These are phyloP conservation scores for Cuculus canorus DNA, from an alignment of 2,797 vertebrate species.

Conservation along the genomic window DNA sequence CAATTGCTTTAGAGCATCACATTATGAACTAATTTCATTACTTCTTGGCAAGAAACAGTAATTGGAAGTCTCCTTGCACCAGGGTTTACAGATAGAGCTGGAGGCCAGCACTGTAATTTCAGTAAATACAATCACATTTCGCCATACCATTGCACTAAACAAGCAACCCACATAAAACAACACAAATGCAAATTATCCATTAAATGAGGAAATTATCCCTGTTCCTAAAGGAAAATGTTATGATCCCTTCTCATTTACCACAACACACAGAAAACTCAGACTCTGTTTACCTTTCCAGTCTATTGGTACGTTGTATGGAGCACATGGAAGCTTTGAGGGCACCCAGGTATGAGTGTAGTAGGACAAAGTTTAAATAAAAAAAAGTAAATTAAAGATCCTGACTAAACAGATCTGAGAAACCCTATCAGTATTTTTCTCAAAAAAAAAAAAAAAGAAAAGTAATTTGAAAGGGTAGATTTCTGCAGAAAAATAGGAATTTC, in stretches of 20 bases:
- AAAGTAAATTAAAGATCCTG: background rate
- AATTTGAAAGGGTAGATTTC: background rate
- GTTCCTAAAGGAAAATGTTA: background rate
- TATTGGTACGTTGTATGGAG: background rate
- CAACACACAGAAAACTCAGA: background rate
- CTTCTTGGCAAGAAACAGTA: background rate
- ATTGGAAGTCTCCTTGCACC: background rate
- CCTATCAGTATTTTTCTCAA: background rate
- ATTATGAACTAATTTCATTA: constrained; percentile 23
- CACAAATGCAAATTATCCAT: background rate
- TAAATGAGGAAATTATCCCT: background rate
- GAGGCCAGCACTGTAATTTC: background rate
- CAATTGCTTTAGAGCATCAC: background rate
- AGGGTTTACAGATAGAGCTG: background rate
- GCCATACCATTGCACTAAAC: background rate
- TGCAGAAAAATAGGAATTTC: background rate
- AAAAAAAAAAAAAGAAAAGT: background rate
- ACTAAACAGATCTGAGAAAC: background rate
- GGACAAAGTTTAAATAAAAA: background rate
- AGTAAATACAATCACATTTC: background rate
- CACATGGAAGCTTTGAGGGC: background rate
- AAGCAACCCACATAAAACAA: background rate
- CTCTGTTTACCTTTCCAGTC: background rate
- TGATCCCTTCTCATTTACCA: background rate
- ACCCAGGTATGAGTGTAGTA: background rate